Evolutionary conservation across 2,888 invertebrate species (phyloP), one percentile per base, ranked within the genome.

Genomic region (Protonemura montana): DNA sequence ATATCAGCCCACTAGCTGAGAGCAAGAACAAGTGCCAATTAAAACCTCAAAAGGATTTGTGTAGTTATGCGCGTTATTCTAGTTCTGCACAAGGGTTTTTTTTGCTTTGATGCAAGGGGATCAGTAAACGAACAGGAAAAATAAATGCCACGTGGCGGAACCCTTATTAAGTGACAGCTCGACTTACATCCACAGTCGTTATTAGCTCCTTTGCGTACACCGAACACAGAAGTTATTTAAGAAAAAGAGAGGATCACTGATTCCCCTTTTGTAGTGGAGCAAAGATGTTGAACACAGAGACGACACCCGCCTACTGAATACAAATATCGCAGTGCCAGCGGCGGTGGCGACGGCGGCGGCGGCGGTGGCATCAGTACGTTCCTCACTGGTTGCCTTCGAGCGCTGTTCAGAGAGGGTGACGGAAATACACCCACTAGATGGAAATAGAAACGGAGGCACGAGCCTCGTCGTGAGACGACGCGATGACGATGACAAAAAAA

Each of bases 381-480:
- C 59, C 59, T 59, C 59, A 21, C 59, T 59, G 59, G 59, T 59
- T 7, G 59, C 59, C 21, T 10, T 59, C 59, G 59, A 41, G 59
- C 59, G 21, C 16, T 59, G 59, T 21, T 59, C 59, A 59, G 59
- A 59, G 78, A 29, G 59, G 81, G 26, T 29, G 76, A 82, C 87
- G 82, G 87, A 87, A 87, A 87, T 87, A 87, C 87, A 77, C 87
- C 86, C 87, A 84, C 87, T 80, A 85, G 87, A 82, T 86, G 87
- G 86, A 87, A 87, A 87, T 87, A 87, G 87, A 59, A 28, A n/a
- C 25, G 85, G 42, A 81, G 82, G 76, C 86, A 81, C 80, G 59
- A 81, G 86, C 80, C 86, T 59, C 77, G 59, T 42, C 29, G 85
- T 35, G 27, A 41, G 85, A 76, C 85, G 85, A 41, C 35, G 59